phyloP scores from a whole-genome alignment of 2,113 vertebrate genomes.

The Cyanoderma ruficeps region DNA sequence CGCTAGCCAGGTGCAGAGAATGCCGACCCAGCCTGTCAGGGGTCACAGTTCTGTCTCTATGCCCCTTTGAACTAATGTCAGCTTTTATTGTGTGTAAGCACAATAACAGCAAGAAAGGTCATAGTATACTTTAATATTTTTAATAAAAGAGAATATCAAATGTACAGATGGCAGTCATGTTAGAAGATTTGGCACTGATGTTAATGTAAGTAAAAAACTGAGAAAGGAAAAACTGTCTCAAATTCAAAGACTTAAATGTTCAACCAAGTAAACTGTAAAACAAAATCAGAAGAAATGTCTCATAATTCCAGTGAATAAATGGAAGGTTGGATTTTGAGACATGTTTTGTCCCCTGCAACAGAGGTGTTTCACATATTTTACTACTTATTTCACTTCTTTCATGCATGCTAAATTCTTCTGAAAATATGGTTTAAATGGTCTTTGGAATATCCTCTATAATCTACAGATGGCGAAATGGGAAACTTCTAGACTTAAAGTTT shows the following conservation, averaged over 20 bases:
- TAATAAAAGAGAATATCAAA: neutral
- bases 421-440: neutral
- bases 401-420: neutral
- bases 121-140: neutral
- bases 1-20: neutral
- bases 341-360: fast-evolving
- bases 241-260: neutral
- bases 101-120: neutral
- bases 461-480: neutral
- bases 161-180: neutral
- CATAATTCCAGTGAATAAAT: neutral
- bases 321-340: neutral
- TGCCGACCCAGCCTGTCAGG: neutral
- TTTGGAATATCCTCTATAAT: neutral
- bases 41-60: neutral
- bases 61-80: neutral
- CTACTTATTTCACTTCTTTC: neutral
- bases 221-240: neutral
- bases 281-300: neutral
- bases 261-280: neutral
- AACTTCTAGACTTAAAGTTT: neutral
- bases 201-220: neutral
- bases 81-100: neutral
- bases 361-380: neutral
- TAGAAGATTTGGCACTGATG: neutral